phyloP scores from a whole-genome alignment of 2,888 invertebrate genomes.

The Oscheius sp. region DNA sequence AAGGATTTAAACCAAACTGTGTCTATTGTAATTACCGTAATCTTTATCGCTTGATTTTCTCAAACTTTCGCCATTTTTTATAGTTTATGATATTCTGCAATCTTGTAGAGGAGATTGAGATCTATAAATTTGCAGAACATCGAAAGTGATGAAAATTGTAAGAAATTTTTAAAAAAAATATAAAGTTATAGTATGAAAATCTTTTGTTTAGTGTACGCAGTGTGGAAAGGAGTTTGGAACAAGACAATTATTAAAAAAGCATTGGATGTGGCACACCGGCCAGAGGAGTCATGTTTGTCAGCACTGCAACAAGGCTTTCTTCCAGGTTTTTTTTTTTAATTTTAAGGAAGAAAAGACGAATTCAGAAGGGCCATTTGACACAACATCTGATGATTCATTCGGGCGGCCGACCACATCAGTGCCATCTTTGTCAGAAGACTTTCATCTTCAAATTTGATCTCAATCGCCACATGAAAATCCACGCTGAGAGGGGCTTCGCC shows the following conservation, averaged over 20 bases:
- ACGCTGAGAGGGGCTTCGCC: slow-evolving; percentile 65
- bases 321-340: slow-evolving; percentile 55
- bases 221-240: slow-evolving; percentile 73
- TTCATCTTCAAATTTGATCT: slow-evolving; percentile 70
- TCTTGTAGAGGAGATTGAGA: too few relatives aligned
- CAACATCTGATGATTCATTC: slow-evolving; percentile 70
- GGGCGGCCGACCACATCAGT: slow-evolving; percentile 66
- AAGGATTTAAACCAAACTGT: too few relatives aligned
- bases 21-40: too few relatives aligned
- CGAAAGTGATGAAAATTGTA: too few relatives aligned
- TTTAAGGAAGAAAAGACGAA: too few relatives aligned
- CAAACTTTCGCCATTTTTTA: too few relatives aligned
- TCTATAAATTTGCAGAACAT: too few relatives aligned
- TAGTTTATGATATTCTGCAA: too few relatives aligned
- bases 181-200: not conserved
- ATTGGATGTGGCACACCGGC: slow-evolving; percentile 72
- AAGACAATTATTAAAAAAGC: slow-evolving; percentile 71
- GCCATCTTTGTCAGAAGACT: slow-evolving; percentile 68
- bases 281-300: slow-evolving; percentile 71
- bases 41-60: too few relatives aligned
- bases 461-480: slow-evolving; percentile 70
- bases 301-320: slow-evolving; percentile 71
- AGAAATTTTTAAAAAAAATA: too few relatives aligned
- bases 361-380: slow-evolving; percentile 70
- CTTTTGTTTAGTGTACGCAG: slow-evolving; percentile 63